A percentile compares a stretch with the other conserved stretches of the same genome.
Evolutionary conservation across 1,140 invertebrate genomes (phyloP).

Genomic region (Idris sp.): DNA sequence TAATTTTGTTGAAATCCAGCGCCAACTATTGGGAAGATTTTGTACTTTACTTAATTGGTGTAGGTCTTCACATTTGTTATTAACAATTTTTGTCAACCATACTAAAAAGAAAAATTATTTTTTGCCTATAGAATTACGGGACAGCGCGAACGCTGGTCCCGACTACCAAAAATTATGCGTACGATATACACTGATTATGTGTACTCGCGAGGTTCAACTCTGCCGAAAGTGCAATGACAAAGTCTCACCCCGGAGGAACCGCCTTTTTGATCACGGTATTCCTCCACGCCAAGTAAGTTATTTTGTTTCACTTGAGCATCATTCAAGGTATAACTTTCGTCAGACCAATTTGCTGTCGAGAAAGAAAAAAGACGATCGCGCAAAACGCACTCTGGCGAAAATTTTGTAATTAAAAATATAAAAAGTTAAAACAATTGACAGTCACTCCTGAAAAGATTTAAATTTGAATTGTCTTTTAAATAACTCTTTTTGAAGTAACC

Average conservation of each 20-base stretch:
- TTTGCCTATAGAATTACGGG: conserved; percentile 68
- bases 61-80: too few relatives aligned
- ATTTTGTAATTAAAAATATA: conserved; percentile 12
- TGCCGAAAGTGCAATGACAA: conserved; percentile 81
- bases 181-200: conserved; percentile 81
- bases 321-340: conserved; percentile 35
- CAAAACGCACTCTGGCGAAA: conserved; percentile 37
- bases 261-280: too few relatives aligned
- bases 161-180: conserved; percentile 82
- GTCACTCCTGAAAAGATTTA: neutral
- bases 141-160: conserved; percentile 82
- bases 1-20: too few relatives aligned
- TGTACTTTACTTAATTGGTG: conserved; percentile 2
- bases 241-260: too few relatives aligned
- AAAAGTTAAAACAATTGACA: conserved; percentile 7
- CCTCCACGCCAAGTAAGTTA: conserved; percentile 83
- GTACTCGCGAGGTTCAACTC: conserved; percentile 83
- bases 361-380: conserved; percentile 47
- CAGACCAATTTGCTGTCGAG: conserved; percentile 38
- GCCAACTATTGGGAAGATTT: neutral
- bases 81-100: too few relatives aligned
- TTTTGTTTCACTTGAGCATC: conserved; percentile 16
- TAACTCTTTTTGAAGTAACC: too few relatives aligned
- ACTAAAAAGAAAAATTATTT: conserved; percentile 42
- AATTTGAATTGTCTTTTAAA: neutral